Evolutionary conservation across 2,888 invertebrate species (phyloP).

Genomic region (Tetheella fluctuosa): DNA sequence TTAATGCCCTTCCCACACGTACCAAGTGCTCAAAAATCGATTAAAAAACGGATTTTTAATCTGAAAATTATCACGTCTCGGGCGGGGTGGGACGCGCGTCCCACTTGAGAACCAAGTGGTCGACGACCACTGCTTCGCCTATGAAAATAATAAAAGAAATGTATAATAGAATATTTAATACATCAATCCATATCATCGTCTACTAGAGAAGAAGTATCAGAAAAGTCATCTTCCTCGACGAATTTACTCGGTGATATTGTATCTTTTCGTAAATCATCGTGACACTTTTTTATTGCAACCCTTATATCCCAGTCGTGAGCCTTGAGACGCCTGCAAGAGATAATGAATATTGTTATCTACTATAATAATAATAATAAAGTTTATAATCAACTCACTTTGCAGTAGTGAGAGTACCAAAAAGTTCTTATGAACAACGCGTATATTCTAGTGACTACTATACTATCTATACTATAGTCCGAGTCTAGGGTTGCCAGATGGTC

Average conservation of each 20-base stretch:
- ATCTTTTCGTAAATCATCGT: conserved; percentile 43
- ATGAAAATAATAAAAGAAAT: conserved; percentile 5
- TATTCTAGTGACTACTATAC: too few species aligned
- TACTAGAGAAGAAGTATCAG: conserved; percentile 58
- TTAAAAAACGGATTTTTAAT: too few species aligned
- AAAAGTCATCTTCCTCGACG: conserved; percentile 56
- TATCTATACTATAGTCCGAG: too few species aligned
- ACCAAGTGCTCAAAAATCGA: too few species aligned
- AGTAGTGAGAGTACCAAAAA: neutral
- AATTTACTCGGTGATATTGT: conserved; percentile 48
- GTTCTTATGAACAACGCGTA: too few species aligned
- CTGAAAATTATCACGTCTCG: too few species aligned
- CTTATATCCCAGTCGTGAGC: conserved; percentile 62
- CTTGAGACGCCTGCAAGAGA: conserved; percentile 59
- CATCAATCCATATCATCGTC: conserved; percentile 57
- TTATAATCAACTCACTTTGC: too few species aligned
- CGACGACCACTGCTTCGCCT: too few species aligned
- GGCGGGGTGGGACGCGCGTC: too few species aligned
- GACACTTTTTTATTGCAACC: conserved; percentile 49
- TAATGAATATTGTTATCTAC: neutral
- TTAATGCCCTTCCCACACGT: too few species aligned
- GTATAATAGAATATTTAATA: conserved; percentile 15
- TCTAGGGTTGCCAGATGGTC: too few species aligned
- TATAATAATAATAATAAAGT: neutral
- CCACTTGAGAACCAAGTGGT: too few species aligned